Evolutionary conservation across 2,888 invertebrate genomes (phyloP).

Genomic region (Phengaris arion): DNA sequence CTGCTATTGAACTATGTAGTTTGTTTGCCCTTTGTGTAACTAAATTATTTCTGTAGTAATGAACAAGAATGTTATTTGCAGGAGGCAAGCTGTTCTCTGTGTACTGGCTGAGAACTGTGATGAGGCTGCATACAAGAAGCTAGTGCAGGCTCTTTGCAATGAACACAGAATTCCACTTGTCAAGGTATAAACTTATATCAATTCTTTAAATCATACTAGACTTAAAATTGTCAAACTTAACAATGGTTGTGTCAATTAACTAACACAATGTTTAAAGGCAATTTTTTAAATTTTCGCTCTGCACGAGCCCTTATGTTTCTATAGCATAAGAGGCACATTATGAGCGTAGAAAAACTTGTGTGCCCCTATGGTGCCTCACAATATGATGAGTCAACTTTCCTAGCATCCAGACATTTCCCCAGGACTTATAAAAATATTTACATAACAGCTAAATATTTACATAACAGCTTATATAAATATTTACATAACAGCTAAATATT

Average conservation of each 20-base stretch:
- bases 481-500: too few species aligned
- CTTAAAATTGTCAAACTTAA: neutral
- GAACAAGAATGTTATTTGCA: conserved; percentile 56
- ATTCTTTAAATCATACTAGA: neutral
- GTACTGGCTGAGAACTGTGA: conserved; percentile 99
- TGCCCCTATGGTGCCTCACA: conserved; percentile 74
- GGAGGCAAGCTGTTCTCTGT: conserved; percentile 97
- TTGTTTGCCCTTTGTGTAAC: neutral
- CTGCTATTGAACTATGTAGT: neutral
- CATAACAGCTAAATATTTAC: too few species aligned
- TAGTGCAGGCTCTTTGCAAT: conserved; percentile 98
- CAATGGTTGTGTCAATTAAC: neutral
- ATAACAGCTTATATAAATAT: neutral
- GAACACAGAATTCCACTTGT: conserved; percentile 99
- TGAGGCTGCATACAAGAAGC: conserved; percentile 97
- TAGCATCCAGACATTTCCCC: conserved; percentile 63
- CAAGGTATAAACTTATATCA: conserved; percentile 70
- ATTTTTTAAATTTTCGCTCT: conserved; percentile 47
- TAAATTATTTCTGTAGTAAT: neutral
- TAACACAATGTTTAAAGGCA: neutral
- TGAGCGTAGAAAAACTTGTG: conserved; percentile 63
- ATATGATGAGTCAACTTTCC: conserved; percentile 71
- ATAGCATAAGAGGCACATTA: conserved; percentile 48
- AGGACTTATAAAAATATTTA: neutral
- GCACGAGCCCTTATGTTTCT: conserved; percentile 57